A percentile compares a stretch with the other conserved stretches of the same genome.
Evolutionary conservation across 2,888 invertebrate genomes (phyloP).

Genomic region (Chrysina gloriosa): DNA sequence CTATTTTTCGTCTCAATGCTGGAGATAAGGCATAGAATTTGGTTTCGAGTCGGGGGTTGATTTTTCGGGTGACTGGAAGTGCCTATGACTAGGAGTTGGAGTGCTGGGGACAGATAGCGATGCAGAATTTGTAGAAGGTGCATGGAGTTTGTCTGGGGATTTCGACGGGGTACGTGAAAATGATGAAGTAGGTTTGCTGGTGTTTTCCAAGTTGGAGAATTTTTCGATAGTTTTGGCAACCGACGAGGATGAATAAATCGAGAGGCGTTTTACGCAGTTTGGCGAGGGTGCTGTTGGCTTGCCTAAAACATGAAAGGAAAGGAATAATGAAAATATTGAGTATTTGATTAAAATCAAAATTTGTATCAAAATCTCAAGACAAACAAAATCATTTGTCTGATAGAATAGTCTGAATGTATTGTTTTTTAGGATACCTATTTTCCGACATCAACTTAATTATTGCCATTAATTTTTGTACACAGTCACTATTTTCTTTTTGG

Average conservation of each 20-base stretch:
- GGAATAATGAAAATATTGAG: too few species aligned
- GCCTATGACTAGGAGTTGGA: conserved; percentile 34
- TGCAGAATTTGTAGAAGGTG: not conserved
- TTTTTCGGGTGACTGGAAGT: not conserved
- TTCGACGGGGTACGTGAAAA: conserved; percentile 24
- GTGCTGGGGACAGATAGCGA: conserved; percentile 30
- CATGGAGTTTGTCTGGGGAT: conserved; percentile 20
- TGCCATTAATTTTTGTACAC: too few species aligned
- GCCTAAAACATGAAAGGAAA: conserved; percentile 50
- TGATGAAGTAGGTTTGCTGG: not conserved
- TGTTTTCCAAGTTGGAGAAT: conserved; percentile 56
- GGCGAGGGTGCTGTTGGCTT: conserved; percentile 58
- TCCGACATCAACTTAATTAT: too few species aligned
- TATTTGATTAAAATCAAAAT: too few species aligned
- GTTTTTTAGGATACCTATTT: too few species aligned
- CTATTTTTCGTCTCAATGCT: conserved; percentile 64
- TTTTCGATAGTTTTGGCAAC: conserved; percentile 61
- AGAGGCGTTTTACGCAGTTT: conserved; percentile 58
- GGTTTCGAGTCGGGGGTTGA: conserved; percentile 25
- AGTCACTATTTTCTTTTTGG: too few species aligned
- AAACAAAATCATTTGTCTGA: too few species aligned
- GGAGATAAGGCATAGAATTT: conserved; percentile 62
- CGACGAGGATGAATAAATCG: conserved; percentile 54
- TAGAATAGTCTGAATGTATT: too few species aligned
- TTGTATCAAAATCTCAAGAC: too few species aligned